Evolutionary conservation across 2,797 vertebrate genomes (phyloP).

Genomic region (Bufotes viridis): DNA sequence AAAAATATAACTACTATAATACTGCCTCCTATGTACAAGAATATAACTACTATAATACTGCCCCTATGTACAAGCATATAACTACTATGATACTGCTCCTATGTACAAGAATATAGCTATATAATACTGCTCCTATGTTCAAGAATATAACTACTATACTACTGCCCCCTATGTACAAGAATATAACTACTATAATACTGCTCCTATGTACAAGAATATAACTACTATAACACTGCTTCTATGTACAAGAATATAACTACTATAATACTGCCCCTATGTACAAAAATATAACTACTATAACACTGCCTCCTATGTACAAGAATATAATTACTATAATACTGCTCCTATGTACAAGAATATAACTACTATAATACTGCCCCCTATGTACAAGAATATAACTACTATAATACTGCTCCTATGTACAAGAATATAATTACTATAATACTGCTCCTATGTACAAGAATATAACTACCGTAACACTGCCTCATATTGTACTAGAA

Average conservation of each 20-base stretch:
- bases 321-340: constrained; percentile 10
- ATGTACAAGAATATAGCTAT: constrained; percentile 1
- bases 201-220: neutral
- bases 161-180: too few species aligned
- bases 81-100: neutral
- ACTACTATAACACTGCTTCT: too few species aligned
- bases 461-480: constrained; percentile 10
- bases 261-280: too few species aligned
- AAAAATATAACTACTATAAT: too few species aligned
- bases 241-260: too few species aligned
- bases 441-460: constrained; percentile 4
- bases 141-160: too few species aligned
- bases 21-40: neutral
- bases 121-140: neutral
- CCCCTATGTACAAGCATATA: neutral
- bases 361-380: neutral
- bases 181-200: constrained; percentile 1
- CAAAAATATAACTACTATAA: too few species aligned
- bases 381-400: neutral
- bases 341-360: neutral
- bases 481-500: neutral
- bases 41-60: constrained; percentile 1
- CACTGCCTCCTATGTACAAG: neutral
- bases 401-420: constrained; percentile 2
- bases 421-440: constrained; percentile 15